Percentiles rank a stretch among this genome's conserved stretches.
Evolutionary conservation across 2,113 vertebrate species (phyloP).

Genomic region (Equus przewalskii): DNA sequence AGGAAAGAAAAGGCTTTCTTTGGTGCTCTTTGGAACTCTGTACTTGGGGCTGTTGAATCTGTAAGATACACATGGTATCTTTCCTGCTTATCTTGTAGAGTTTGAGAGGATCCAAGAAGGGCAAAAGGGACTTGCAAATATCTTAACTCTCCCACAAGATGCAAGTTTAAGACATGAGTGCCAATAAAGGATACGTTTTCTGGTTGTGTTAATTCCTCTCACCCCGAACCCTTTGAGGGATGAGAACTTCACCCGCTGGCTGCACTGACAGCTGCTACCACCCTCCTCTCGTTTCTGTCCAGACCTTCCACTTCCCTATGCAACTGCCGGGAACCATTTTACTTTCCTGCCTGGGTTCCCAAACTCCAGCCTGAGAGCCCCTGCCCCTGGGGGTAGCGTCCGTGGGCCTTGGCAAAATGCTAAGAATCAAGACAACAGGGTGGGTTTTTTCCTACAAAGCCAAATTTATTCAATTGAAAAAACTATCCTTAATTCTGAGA

Average conservation of each 20-base stretch:
- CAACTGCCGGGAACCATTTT: background rate
- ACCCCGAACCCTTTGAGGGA: background rate
- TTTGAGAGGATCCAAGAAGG: background rate
- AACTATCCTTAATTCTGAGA: background rate
- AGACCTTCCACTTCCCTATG: background rate
- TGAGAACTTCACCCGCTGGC: background rate
- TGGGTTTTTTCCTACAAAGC: background rate
- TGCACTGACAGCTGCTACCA: background rate
- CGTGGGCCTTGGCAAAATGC: background rate
- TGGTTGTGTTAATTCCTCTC: background rate
- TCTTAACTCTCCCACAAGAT: background rate
- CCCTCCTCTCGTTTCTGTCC: background rate
- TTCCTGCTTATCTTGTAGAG: background rate
- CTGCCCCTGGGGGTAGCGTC: background rate
- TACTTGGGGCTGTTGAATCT: background rate
- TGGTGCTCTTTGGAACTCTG: background rate
- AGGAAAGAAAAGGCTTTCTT: background rate
- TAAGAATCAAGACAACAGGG: background rate
- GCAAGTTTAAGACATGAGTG: background rate
- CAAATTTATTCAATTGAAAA: background rate
- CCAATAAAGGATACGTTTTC: background rate
- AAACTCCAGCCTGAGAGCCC: background rate
- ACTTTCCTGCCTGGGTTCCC: background rate
- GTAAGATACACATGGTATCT: background rate
- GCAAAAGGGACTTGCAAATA: background rate